Conservation (phyloP, 1,140 invertebrate genomes). For the Drosophila bocki region DNA sequence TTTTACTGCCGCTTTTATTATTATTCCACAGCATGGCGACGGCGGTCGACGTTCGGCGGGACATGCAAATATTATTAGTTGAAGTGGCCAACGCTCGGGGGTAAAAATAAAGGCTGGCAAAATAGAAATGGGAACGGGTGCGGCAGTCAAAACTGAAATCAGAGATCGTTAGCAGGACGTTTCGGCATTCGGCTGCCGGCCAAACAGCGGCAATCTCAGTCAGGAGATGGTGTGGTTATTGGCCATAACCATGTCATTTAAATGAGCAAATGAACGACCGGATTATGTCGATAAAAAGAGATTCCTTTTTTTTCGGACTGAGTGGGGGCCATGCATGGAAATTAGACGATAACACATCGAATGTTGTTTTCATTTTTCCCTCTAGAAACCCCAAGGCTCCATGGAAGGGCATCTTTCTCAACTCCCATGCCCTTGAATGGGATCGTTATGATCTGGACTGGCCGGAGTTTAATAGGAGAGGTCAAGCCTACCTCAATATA, state of each 20-base stretch:
- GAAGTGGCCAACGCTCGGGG: slow-evolving; percentile 49
- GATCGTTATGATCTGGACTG: slow-evolving; percentile 90
- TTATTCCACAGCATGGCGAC: slow-evolving; percentile 47
- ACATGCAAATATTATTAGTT: slow-evolving; percentile 80
- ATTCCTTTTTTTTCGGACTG: slow-evolving; percentile 17
- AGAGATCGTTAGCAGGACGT: slow-evolving; percentile 69
- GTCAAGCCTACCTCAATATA: slow-evolving; percentile 91
- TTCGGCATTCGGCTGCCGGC: slow-evolving; percentile 35
- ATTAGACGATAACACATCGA: slow-evolving; percentile 25
- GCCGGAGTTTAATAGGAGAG: slow-evolving; percentile 90
- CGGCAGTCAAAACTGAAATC: slow-evolving; percentile 72
- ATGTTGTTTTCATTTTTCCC: slow-evolving; percentile 27
- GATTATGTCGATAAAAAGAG: slow-evolving; percentile 54
- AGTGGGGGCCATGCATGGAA: slow-evolving; percentile 1
- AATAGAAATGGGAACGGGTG: slow-evolving; percentile 40
- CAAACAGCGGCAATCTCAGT: slow-evolving; percentile 6
- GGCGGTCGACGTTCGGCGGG: slow-evolving; percentile 14
- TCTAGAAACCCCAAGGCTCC: slow-evolving; percentile 91
- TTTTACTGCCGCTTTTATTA: slow-evolving; percentile 80
- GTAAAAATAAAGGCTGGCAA: slow-evolving; percentile 23
- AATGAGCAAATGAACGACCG: slow-evolving; percentile 54
- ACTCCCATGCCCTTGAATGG: slow-evolving; percentile 87
- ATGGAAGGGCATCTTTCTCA: slow-evolving; percentile 87
- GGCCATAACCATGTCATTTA: slow-evolving; percentile 50
- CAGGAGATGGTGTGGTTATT: slow-evolving; percentile 26